A percentile compares a stretch with the other conserved stretches of the same genome.
Conservation (phyloP, 1,140 invertebrate species). For the Apis dorsata region DNA sequence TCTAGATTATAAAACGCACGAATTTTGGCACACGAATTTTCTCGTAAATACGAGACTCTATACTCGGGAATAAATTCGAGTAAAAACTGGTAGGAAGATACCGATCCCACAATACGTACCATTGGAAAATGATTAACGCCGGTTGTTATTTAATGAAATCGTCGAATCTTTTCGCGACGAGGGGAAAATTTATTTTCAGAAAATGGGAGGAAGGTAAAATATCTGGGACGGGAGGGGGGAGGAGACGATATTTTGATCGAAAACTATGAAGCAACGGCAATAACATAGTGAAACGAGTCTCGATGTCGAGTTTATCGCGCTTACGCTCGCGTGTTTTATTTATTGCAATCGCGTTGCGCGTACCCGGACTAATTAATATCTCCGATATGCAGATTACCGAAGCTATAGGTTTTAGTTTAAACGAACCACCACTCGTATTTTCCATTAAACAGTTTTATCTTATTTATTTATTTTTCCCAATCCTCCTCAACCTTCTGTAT, state of each 20-base stretch:
- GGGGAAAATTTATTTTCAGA: neutral
- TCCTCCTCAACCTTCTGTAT: neutral
- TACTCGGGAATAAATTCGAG: neutral
- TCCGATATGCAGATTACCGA: conserved; percentile 38
- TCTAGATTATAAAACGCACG: neutral
- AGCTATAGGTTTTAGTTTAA: neutral
- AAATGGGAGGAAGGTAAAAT: neutral
- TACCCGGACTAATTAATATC: conserved; percentile 43
- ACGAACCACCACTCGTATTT: neutral
- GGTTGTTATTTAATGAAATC: neutral
- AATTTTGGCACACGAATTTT: too few relatives aligned
- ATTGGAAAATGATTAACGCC: neutral
- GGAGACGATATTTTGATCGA: neutral
- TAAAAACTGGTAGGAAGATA: neutral
- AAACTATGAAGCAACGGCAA: conserved; percentile 4
- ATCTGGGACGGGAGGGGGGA: neutral
- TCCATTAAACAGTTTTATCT: neutral
- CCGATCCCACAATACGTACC: neutral
- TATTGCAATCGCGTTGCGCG: conserved; percentile 11
- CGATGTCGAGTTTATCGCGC: conserved; percentile 34
- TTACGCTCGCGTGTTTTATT: conserved; percentile 41
- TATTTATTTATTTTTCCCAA: neutral
- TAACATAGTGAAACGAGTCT: conserved; percentile 19
- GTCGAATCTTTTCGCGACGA: neutral
- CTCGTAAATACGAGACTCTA: neutral